Conservation (phyloP, 2,797 vertebrate genomes). For the Cyprinella venusta region DNA sequence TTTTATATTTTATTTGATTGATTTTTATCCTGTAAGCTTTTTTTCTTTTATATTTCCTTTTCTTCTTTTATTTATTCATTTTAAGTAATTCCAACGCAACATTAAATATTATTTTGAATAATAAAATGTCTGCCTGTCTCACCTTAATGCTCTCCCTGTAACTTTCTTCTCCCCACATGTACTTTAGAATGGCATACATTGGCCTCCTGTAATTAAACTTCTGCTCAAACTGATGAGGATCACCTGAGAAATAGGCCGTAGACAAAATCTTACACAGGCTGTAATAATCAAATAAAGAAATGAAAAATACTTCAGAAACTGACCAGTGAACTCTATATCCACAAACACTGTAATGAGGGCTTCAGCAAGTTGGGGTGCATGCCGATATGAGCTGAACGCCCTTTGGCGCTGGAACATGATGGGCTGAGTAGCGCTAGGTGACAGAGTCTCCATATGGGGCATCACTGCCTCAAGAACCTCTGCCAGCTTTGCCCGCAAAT, state of each 20-base stretch:
- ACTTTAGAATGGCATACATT: constrained; percentile 97
- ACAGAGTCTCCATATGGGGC: constrained; percentile 91
- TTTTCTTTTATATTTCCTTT: too few relatives aligned
- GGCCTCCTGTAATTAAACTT: constrained; percentile 99
- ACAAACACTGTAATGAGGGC: constrained; percentile 97
- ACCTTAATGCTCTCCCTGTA: constrained; percentile 96
- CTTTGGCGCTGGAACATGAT: constrained; percentile 91
- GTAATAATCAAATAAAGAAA: neutral
- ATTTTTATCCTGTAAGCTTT: too few relatives aligned
- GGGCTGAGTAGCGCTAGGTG: constrained; percentile 80
- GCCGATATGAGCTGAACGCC: constrained; percentile 88
- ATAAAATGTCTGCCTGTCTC: constrained; percentile 42
- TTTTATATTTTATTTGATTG: neutral
- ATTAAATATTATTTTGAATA: neutral
- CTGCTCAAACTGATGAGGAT: constrained; percentile 99
- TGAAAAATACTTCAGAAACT: constrained; percentile 23
- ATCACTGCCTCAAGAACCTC: constrained; percentile 97
- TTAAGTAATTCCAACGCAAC: neutral
- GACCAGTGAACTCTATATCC: constrained; percentile 98
- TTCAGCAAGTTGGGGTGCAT: constrained; percentile 89
- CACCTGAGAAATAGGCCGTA: constrained; percentile 76
- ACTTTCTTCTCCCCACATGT: constrained; percentile 92
- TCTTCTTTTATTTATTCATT: too few relatives aligned
- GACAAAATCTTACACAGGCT: neutral
- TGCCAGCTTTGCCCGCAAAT: constrained; percentile 93